Evolutionary conservation across 2,888 invertebrate species (phyloP), one percentile per base, ranked within the genome.

Genomic region (Bugulina stolonifera): DNA sequence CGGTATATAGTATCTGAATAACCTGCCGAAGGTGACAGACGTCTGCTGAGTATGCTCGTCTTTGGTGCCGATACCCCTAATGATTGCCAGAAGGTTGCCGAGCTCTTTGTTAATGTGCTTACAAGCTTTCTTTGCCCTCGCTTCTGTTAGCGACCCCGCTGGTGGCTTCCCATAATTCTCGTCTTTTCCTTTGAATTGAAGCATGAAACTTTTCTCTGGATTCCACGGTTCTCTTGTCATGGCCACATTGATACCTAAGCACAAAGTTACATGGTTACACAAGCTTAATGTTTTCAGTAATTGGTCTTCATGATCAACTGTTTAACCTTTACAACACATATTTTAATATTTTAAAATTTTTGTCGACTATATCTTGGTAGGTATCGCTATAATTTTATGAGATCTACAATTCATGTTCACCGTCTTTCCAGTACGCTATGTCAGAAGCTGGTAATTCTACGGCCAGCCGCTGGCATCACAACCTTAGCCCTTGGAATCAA

Each of bases 41-140:
- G 32, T 64, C 10, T 64, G 10, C 3, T n/a, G 10, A 32, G 3
- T 14, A 27, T 64, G 22, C 2, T 64, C 64, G 22, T 22, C 64
- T 32, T 14, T 2, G 25, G 64, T 32, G 10, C 64, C 64, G 5
- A 64, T 64, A 22, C 27, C 64, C 32, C 64, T 64, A 10, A 64
- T 64, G 5, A 64, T 64, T 10, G 29, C 25, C 10, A 64, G 32
- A 18, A 64, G 64, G n/a, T 27, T 32, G 5, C 29, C 22, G 29
- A 64, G 32, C 34, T 64, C 64, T 64, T 64, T 64, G 32, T 64
- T 64, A 10, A 64, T 64, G 32, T 64, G 64, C 32, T 32, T 22
- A 64, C 64, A 64, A 3, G 64, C 64, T n/a, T 64, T 64, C 27
- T 64, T 64, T 10, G 64, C 64, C 27, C 64, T 25, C 32, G 64